Conservation (phyloP, 2,888 invertebrate genomes). For the Petrophora chlorosata region DNA sequence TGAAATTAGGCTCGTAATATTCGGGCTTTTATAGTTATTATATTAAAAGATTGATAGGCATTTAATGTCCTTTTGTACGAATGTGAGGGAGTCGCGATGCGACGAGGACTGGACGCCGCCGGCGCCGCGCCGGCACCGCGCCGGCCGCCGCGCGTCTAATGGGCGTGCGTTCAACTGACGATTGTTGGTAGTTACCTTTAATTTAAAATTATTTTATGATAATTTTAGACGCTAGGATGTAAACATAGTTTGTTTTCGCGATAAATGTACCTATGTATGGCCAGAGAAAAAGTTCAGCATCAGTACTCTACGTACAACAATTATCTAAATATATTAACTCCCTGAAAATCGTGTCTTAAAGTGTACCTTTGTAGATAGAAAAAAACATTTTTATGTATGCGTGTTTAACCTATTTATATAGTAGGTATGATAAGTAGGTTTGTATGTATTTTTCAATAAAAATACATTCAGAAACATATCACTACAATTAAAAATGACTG, state of each 20-base stretch:
- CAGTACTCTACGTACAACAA: background rate
- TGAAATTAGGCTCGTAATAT: conserved; percentile 72
- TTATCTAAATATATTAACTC: background rate
- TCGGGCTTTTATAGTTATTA: conserved; percentile 74
- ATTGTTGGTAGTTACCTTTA: conserved; percentile 81
- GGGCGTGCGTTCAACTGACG: conserved; percentile 34
- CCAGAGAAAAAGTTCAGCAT: conserved; percentile 80
- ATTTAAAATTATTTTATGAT: conserved; percentile 74
- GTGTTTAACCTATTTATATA: conserved; percentile 31
- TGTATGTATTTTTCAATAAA: conserved; percentile 23
- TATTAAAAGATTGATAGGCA: conserved; percentile 65
- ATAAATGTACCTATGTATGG: conserved; percentile 52
- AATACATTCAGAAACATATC: conserved; percentile 33
- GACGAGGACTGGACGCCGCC: background rate
- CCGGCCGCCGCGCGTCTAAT: conserved; percentile 12
- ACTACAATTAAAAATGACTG: conserved; percentile 25
- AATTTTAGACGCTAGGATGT: conserved; percentile 73
- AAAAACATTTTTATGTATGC: conserved; percentile 33
- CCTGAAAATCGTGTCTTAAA: conserved; percentile 63
- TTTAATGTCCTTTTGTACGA: conserved; percentile 67
- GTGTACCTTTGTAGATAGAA: conserved; percentile 76
- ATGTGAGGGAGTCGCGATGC: conserved; percentile 35
- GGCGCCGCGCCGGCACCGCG: conserved; percentile 1
- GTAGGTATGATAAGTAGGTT: conserved; percentile 31
- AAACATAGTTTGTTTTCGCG: conserved; percentile 72